Evolutionary conservation across 1,140 invertebrate genomes (phyloP).

Genomic region (Musca domestica): DNA sequence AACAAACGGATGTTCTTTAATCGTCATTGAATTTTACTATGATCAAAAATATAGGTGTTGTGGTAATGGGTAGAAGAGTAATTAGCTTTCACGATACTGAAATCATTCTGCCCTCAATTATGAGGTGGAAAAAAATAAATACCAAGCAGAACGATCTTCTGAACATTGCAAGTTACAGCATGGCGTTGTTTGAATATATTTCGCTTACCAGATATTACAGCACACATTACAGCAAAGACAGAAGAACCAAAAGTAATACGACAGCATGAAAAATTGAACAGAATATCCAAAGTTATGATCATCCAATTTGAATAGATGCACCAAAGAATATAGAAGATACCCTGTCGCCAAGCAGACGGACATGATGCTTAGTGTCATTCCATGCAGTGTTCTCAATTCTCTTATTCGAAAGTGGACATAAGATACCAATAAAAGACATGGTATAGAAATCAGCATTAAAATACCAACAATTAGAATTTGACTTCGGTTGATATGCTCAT

Average conservation of each 20-base stretch:
- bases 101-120: no score
- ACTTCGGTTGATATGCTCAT: slow-evolving; percentile 39
- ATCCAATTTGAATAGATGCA: slow-evolving; percentile 41
- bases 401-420: slow-evolving; percentile 42
- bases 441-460: slow-evolving; percentile 49
- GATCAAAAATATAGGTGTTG: no score
- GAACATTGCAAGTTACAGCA: no score
- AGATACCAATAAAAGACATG: slow-evolving; percentile 42
- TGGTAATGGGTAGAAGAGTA: no score
- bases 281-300: slow-evolving; percentile 42
- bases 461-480: slow-evolving; percentile 40
- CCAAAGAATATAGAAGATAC: slow-evolving; percentile 48
- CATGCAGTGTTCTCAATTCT: slow-evolving; percentile 40
- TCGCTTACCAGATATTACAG: slow-evolving; percentile 45
- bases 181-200: no score
- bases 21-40: no score
- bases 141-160: no score
- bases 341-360: slow-evolving; percentile 45
- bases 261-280: slow-evolving; percentile 47
- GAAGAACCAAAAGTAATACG: slow-evolving; percentile 50
- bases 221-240: slow-evolving; percentile 48
- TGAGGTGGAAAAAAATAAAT: no score
- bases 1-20: no score
- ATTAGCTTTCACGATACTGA: no score
- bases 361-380: slow-evolving; percentile 43